Evolutionary conservation across 1,140 invertebrate genomes (phyloP).

Genomic region (Penaeus japonicus): DNA sequence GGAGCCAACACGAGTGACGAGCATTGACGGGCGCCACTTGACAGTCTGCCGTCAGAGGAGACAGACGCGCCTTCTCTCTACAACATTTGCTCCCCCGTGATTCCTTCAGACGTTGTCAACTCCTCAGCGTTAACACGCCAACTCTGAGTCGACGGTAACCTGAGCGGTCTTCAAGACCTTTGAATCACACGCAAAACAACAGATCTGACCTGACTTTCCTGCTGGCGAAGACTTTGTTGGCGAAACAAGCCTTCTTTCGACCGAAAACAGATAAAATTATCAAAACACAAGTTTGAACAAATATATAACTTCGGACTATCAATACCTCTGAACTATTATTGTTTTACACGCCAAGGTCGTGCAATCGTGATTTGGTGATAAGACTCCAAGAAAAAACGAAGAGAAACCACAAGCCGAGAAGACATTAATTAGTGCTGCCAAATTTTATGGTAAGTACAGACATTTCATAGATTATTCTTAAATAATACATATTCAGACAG

Average conservation of each 20-base stretch:
- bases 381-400: not conserved
- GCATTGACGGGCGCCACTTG: slow-evolving; percentile 52
- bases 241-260: slow-evolving; percentile 24
- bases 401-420: slow-evolving; percentile 25
- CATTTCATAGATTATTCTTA: not conserved
- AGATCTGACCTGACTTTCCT: slow-evolving; percentile 35
- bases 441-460: slow-evolving; percentile 52
- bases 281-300: not conserved
- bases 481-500: not conserved
- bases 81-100: slow-evolving; percentile 24
- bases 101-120: slow-evolving; percentile 26
- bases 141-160: not conserved
- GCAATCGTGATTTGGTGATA: slow-evolving; percentile 52
- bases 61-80: slow-evolving; percentile 30
- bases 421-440: slow-evolving; percentile 19
- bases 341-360: not conserved
- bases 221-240: slow-evolving; percentile 28
- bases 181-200: not conserved
- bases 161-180: not conserved
- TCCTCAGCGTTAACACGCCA: not conserved
- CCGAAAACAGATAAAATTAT: slow-evolving; percentile 31
- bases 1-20: slow-evolving; percentile 53
- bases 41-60: slow-evolving; percentile 52
- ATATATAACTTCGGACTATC: no score
- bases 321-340: no score